Conservation (phyloP, 2,888 invertebrate genomes). For the Phragmatobia fuliginosa region DNA sequence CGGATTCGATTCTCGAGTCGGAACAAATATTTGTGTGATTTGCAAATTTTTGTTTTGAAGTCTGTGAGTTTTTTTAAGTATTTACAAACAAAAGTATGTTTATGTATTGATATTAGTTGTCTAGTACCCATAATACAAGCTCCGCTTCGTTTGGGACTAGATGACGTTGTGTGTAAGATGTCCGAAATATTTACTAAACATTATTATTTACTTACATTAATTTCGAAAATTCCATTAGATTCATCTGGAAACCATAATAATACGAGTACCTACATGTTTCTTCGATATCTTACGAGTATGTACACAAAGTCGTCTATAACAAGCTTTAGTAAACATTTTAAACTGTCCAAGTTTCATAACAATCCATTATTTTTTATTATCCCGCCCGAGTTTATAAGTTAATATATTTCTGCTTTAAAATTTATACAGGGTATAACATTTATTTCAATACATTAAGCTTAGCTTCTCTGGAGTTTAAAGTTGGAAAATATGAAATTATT, state of each 20-base stretch:
- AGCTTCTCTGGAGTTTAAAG: background rate
- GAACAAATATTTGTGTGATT: too few species aligned
- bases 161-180: too few species aligned
- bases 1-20: too few species aligned
- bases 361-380: conserved; percentile 31
- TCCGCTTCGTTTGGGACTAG: too few species aligned
- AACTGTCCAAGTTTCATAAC: conserved; percentile 25
- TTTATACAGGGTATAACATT: background rate
- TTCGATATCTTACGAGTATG: conserved; percentile 18
- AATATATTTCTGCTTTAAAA: conserved; percentile 17
- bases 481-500: conserved; percentile 1
- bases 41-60: too few species aligned
- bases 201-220: too few species aligned
- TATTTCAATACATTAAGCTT: background rate
- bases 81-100: too few species aligned
- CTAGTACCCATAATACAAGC: too few species aligned
- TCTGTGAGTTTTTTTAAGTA: too few species aligned
- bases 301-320: conserved; percentile 2
- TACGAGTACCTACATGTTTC: background rate
- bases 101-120: too few species aligned
- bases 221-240: background rate
- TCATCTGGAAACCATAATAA: background rate
- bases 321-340: conserved; percentile 27
- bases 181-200: too few species aligned
- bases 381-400: conserved; percentile 16